Evolutionary conservation across 1,140 invertebrate genomes (phyloP), one percentile per base, ranked within the genome.

Genomic region (Panulirus ornatus): DNA sequence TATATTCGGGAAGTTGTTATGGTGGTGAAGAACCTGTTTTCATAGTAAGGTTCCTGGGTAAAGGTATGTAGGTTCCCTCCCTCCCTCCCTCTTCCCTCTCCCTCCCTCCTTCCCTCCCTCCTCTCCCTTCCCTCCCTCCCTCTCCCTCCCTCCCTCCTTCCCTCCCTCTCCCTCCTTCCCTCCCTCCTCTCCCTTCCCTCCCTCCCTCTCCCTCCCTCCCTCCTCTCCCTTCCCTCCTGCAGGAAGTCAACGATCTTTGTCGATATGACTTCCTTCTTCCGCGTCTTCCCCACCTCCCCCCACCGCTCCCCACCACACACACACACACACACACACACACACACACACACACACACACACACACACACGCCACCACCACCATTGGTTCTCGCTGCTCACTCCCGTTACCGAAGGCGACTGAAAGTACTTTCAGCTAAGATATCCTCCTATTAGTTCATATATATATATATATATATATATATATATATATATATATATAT

Each of bases 201-300:
- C 51, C 22, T 36, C 36, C 81, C 22, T 51, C 76, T 79, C 78
- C 30, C 81, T 83, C 58, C 54, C 58, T 66, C 51, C 22, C 34
- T 44, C 27, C 76, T 19, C 51, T 58, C 51, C 19, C 51, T 58
- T 19, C 19, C 51, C 44, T 47, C 44, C 44, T 47, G n/a, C n/a
- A n/a, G n/a, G n/a, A n/a, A n/a, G n/a, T n/a, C n/a, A n/a, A n/a
- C n/a, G n/a, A n/a, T n/a, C n/a, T n/a, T n/a, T n/a, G n/a, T n/a
- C n/a, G n/a, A n/a, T n/a, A n/a, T n/a, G n/a, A n/a, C n/a, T n/a
- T n/a, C n/a, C 44, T 14, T 47, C 44, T 47, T 47, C 44, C 44
- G 5, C 44, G 5, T 47, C 44, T 47, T 47, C 44, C 44, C 44
- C 44, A 5, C 44, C 14, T 6, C 44, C 44, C 14, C 44, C 44